Evolutionary conservation across 2,113 vertebrate species (phyloP).

Genomic region (Aspiorhynchus laticeps): DNA sequence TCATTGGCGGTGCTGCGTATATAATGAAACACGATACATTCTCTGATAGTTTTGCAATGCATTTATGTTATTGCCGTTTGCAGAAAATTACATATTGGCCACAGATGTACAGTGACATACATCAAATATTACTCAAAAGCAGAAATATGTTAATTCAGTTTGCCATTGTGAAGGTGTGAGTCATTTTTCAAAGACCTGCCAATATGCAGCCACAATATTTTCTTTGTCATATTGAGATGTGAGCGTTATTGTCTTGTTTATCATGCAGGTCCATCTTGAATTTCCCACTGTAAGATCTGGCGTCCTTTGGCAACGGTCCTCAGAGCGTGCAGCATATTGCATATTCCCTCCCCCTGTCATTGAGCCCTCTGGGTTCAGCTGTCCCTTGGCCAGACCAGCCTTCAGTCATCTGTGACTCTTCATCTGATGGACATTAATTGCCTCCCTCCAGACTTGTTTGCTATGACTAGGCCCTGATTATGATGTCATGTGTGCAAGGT

Average conservation of each 20-base stretch:
- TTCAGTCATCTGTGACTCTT: constrained; percentile 38
- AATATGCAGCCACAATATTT: not conserved
- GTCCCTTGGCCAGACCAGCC: constrained; percentile 6
- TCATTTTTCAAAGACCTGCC: not conserved
- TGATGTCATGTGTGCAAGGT: constrained; percentile 56
- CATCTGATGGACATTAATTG: constrained; percentile 56
- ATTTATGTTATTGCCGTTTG: not conserved
- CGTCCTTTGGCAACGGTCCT: constrained; percentile 4
- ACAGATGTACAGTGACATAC: not conserved
- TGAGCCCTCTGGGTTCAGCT: constrained; percentile 15
- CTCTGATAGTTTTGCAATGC: not conserved
- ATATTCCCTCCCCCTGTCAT: constrained; percentile 19
- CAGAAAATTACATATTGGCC: not conserved
- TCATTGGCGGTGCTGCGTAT: not conserved
- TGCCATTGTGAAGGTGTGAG: not conserved
- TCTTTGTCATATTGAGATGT: not conserved
- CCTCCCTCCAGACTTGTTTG: constrained; percentile 59
- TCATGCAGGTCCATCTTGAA: not conserved
- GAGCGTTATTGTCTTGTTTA: not conserved
- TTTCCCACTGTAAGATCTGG: not conserved
- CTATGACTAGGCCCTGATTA: constrained; percentile 43
- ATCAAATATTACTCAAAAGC: not conserved
- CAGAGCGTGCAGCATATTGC: constrained; percentile 9
- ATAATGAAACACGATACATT: not conserved
- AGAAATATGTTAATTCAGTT: constrained; percentile 4